Conservation (phyloP, 2,888 invertebrate species). For the Tetrapedia diversipes region DNA sequence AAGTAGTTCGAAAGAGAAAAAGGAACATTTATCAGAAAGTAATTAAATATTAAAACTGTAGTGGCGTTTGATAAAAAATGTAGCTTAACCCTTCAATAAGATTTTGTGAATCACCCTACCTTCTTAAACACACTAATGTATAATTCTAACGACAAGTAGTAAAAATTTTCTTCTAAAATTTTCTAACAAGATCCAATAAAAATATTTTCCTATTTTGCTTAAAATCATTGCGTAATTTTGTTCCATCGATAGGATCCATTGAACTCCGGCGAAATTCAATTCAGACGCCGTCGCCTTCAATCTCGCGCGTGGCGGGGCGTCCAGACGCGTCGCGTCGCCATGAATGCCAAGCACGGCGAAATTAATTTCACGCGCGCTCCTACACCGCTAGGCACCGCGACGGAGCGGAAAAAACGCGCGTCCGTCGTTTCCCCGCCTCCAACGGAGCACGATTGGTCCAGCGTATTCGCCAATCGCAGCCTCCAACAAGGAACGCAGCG, state of each 20-base stretch:
- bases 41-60: no score
- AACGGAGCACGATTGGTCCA: conserved; percentile 61
- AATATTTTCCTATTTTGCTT: no score
- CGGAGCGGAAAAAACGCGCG: conserved; percentile 14
- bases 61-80: no score
- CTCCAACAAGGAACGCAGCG: conserved; percentile 15
- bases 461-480: conserved; percentile 60
- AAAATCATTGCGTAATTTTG: background rate
- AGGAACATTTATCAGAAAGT: no score
- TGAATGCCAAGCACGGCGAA: conserved; percentile 49
- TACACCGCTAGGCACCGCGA: conserved; percentile 20
- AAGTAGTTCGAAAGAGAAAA: no score
- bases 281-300: background rate
- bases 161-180: no score
- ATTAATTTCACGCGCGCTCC: conserved; percentile 50
- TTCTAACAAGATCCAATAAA: no score
- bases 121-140: no score
- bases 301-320: background rate
- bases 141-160: no score
- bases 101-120: no score
- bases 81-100: no score
- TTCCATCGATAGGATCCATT: background rate
- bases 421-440: conserved; percentile 59
- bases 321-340: conserved; percentile 19
- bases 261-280: conserved; percentile 9